Percentiles rank a stretch among this genome's conserved stretches.
Conservation (phyloP, 2,888 invertebrate genomes). For the Dastarcus helophoroides region DNA sequence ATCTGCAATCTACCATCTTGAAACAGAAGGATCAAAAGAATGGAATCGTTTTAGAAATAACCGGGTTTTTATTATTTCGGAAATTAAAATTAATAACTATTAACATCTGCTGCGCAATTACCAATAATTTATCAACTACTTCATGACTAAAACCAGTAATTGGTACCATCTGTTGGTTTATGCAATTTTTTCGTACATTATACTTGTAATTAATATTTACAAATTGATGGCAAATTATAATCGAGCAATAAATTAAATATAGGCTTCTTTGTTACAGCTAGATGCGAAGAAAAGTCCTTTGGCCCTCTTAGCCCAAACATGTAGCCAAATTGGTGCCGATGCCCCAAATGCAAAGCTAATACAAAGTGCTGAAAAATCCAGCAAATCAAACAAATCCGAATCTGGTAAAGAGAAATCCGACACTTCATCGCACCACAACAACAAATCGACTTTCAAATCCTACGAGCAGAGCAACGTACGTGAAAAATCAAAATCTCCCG, state of each 20-base stretch:
- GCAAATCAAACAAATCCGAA: slow-evolving; percentile 41
- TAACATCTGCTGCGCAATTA: too few relatives aligned
- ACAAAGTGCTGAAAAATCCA: slow-evolving; percentile 61
- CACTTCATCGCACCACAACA: slow-evolving; percentile 33
- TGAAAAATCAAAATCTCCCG: slow-evolving; percentile 56
- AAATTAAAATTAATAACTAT: too few relatives aligned
- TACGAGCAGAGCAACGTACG: slow-evolving; percentile 55
- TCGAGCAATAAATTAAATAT: background rate
- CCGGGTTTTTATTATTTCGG: too few relatives aligned
- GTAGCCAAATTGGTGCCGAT: slow-evolving; percentile 93
- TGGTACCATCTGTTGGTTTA: too few relatives aligned
- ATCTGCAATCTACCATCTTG: too few relatives aligned
- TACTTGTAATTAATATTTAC: background rate
- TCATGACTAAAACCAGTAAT: too few relatives aligned
- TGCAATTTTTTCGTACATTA: background rate
- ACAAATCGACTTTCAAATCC: slow-evolving; percentile 64
- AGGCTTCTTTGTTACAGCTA: slow-evolving; percentile 61
- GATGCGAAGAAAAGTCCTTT: slow-evolving; percentile 96
- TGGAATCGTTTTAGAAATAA: too few relatives aligned
- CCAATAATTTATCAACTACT: too few relatives aligned
- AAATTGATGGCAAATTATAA: background rate
- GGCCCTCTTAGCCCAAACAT: slow-evolving; percentile 90
- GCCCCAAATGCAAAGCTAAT: slow-evolving; percentile 66
- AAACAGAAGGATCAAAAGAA: too few relatives aligned
- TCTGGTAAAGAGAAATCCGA: slow-evolving; percentile 51